phyloP scores from a whole-genome alignment of 2,113 vertebrate genomes.

The Perca flavescens region DNA sequence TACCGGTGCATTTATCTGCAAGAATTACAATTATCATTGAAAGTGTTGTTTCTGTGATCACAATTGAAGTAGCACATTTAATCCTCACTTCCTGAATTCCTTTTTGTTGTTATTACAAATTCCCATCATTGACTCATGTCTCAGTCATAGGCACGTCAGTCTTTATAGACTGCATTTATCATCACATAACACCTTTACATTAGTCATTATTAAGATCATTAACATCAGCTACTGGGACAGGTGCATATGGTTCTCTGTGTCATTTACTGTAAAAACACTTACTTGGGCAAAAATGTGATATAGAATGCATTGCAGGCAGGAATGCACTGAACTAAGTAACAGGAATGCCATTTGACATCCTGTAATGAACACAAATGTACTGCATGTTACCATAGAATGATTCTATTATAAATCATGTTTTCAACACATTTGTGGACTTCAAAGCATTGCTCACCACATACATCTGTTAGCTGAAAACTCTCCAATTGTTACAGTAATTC shows the following conservation, averaged over 20 bases:
- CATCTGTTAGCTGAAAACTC: slow-evolving; percentile 16
- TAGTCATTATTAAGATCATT: background rate
- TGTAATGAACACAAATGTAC: background rate
- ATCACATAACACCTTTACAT: background rate
- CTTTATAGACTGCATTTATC: background rate
- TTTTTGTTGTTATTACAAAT: background rate
- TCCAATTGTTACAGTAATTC: slow-evolving; percentile 4
- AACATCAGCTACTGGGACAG: background rate
- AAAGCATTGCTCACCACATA: slow-evolving; percentile 17
- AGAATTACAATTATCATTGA: background rate
- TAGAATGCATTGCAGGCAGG: no score
- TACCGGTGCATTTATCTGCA: background rate
- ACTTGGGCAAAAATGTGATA: background rate
- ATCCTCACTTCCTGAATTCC: background rate
- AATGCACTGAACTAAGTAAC: background rate
- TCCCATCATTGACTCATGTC: background rate
- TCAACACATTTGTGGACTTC: slow-evolving; percentile 1
- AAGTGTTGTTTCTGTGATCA: background rate
- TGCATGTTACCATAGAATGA: background rate
- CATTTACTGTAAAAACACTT: background rate
- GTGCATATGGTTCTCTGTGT: background rate
- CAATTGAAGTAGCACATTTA: background rate
- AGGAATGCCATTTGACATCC: background rate
- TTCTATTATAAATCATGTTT: slow-evolving; percentile 13
- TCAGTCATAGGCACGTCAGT: background rate